Evolutionary conservation across 2,888 invertebrate species (phyloP), one percentile per base, ranked within the genome.

Genomic region (Lacanobia wlatinum): DNA sequence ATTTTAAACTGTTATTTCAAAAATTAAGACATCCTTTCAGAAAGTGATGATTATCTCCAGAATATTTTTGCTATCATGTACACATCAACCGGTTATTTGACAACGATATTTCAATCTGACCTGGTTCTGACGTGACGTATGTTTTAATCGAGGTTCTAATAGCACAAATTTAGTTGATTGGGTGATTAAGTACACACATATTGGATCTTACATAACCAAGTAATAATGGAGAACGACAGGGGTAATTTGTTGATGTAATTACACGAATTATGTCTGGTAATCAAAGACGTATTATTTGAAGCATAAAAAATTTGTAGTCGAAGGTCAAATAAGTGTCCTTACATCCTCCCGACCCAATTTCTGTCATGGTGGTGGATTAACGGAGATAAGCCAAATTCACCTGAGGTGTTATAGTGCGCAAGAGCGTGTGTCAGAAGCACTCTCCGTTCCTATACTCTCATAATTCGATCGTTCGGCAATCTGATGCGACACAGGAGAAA

Each of bases 151-250:
- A 71, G 21, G 28, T 55, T 71, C 63, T 78, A 78, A 79, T 77
- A 56, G 78, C 78, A 71, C 60, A 48, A 78, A 78, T 82, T 82
- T 60, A 67, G 66, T 82, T 77, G 66, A 79, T 82, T 77, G 77
- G 55, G 59, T 82, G 52, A 79, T 79, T 79, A 82, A 67, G 46
- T 78, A 78, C 62, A 52, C 59, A 60, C 62, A 71, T 71, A 81
- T 77, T 55, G 38, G 48, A 55, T 63, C 70, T 63, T 66, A 81
- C 5, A 56, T 56, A 63, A 67, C 38, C 48, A 71, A 16, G 43
- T 55, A 69, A 80, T 78, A 50, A 75, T 67, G 46, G 63, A 43
- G 63, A 21, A 65, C 21, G 61, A 64, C 59, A 28, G 23, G 48
- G n/a, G 52, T 61, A 64, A 78, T 82, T 82, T 65, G 67, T 58